These are phyloP conservation scores for Plebejus argus DNA, from an alignment of 2,888 invertebrate species.

Conservation along the genomic window DNA sequence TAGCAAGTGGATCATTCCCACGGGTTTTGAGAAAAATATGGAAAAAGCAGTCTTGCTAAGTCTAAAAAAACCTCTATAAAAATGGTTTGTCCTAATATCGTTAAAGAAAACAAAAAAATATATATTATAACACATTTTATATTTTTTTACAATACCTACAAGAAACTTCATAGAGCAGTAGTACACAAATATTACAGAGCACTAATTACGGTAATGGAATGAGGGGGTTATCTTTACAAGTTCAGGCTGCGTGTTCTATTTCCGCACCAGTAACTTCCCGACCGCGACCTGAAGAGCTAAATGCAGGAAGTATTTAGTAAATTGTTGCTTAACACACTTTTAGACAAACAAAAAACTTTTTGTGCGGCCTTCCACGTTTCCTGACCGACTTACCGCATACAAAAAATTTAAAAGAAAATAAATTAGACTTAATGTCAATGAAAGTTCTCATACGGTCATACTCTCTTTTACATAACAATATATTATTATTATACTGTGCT, in stretches of 20 bases:
- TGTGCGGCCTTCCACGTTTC: not conserved
- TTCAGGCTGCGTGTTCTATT: constrained; percentile 25
- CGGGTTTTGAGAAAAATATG: too few species aligned
- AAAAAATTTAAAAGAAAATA: not conserved
- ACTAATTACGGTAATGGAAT: constrained; percentile 27
- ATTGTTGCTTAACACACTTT: constrained; percentile 18
- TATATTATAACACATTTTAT: too few species aligned
- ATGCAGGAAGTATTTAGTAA: constrained; percentile 28
- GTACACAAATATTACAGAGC: constrained; percentile 6
- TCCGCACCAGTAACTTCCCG: constrained; percentile 19
- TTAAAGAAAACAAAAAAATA: too few species aligned
- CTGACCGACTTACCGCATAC: constrained; percentile 6
- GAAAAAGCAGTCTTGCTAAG: too few species aligned
- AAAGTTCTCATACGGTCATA: not conserved
- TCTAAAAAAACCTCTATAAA: too few species aligned
- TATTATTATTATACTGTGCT: too few species aligned
- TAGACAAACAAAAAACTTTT: constrained; percentile 9
- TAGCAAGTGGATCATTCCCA: too few species aligned
- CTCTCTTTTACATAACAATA: too few species aligned
- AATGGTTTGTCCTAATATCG: too few species aligned
- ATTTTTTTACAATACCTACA: not conserved
- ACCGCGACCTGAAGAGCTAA: constrained; percentile 26
- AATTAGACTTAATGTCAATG: not conserved
- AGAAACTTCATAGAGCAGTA: not conserved
- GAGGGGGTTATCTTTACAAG: constrained; percentile 26